Base-by-base conservation (phyloP, 2,113 vertebrate genomes). In the Brachirus orientalis region DNA sequence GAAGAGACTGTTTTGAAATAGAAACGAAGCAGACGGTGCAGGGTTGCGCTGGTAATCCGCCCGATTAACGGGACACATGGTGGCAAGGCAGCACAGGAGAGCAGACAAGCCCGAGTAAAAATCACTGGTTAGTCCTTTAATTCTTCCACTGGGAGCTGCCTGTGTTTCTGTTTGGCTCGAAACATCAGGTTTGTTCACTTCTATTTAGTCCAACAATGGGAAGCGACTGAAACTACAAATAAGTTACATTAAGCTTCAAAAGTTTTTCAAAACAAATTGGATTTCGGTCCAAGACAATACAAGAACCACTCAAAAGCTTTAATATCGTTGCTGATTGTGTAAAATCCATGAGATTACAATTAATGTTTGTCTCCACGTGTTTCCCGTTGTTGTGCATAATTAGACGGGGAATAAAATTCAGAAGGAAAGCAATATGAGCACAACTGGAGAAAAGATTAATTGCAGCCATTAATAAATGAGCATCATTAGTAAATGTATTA, bases 1-100 rank as follows among this genome's bases (percentile, higher is more conserved):
- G 56, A 76, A 66, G 43, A 44, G 62, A 68, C 73, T 64, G 75
- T 79, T 78, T 86, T 67, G 75, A 88, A 84, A 84, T 81, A 74
- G 80, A 88, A 87, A 80, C 77, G 72, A 60, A 85, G 84, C 88
- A 88, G 87, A 90, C 86, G 77, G 84, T 52, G 70, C 70, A 88
- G 70, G 76, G 79, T 40, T 89, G 77, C 77, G 63, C 57, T 72
- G 75, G 36, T 91, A 90, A 92, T 91, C 89, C 86, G 37, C 50
- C 81, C 68, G 90, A 91, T 91, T 89, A 90, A 79, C 64, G 72
- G 48, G 72, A 79, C 79, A 82, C 82, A 69, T 58, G 65, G 71
- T 82, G 86, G 86, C 47, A 68, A 62, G 68, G 73, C 66, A 47
- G 74, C 35, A 47, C 69, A 57, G 52, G 50, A 67, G 50, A 63